Percentiles rank a stretch among this genome's conserved stretches.
phyloP scores from a whole-genome alignment of 2,797 vertebrate species.

The Euthynnus affinis region DNA sequence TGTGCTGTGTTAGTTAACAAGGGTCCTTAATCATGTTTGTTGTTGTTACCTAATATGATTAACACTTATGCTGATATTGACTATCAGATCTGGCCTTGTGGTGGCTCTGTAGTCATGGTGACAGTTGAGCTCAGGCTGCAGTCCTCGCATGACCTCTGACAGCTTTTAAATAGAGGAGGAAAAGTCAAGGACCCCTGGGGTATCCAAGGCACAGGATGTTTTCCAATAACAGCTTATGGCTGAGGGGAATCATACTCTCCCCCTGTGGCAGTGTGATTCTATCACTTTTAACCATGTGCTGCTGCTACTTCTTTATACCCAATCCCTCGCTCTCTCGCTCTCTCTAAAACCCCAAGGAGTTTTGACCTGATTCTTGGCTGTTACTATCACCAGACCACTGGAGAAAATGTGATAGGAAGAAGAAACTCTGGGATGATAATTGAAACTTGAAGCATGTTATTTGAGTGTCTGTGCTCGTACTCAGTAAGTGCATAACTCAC shows the following conservation, averaged over 20 bases:
- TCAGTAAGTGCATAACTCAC: constrained; percentile 61
- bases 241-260: constrained; percentile 68
- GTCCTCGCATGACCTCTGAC: constrained; percentile 60
- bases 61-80: constrained; percentile 37
- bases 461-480: constrained; percentile 35
- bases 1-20: constrained; percentile 34
- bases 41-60: constrained; percentile 60
- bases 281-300: constrained; percentile 75
- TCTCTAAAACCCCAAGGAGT: constrained; percentile 66
- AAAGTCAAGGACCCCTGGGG: constrained; percentile 62
- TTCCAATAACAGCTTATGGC: constrained; percentile 80
- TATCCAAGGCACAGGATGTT: constrained; percentile 72
- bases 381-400: constrained; percentile 66
- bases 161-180: constrained; percentile 71
- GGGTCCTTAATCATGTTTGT: constrained; percentile 23
- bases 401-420: constrained; percentile 55
- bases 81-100: constrained; percentile 33
- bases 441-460: constrained; percentile 65
- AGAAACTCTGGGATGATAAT: constrained; percentile 60
- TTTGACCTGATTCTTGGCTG: constrained; percentile 76
- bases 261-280: constrained; percentile 74
- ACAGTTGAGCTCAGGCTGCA: constrained; percentile 30
- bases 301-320: constrained; percentile 55
- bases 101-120: constrained; percentile 32
- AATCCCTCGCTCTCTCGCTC: constrained; percentile 34